Percentiles rank a stretch among this genome's conserved stretches.
phyloP scores from a whole-genome alignment of 2,888 invertebrate genomes.

The Tuberolachnus salignus region DNA sequence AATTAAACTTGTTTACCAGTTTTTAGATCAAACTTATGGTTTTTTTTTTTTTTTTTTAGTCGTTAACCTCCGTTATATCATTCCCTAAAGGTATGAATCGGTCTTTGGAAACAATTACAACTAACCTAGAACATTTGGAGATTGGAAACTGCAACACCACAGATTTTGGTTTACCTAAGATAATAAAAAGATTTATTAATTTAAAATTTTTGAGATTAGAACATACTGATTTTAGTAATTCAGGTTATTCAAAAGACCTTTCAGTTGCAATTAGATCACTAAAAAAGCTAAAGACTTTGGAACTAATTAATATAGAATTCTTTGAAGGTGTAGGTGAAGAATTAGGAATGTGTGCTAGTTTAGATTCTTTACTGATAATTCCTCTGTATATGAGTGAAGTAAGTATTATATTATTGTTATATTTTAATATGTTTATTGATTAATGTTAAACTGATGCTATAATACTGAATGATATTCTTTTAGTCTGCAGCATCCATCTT shows the following conservation, averaged over 20 bases:
- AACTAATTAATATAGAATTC: constrained; percentile 82
- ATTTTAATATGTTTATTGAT: not conserved
- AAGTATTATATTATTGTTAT: constrained; percentile 24
- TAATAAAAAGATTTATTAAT: constrained; percentile 68
- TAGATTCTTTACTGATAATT: constrained; percentile 76
- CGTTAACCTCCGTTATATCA: constrained; percentile 65
- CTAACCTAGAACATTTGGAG: constrained; percentile 76
- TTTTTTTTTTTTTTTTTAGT: constrained; percentile 61
- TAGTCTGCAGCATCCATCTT: constrained; percentile 82
- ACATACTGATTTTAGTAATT: constrained; percentile 75
- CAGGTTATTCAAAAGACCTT: constrained; percentile 66
- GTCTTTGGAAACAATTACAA: constrained; percentile 67
- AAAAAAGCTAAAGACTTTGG: constrained; percentile 72
- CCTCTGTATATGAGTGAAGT: constrained; percentile 82
- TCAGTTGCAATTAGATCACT: constrained; percentile 72
- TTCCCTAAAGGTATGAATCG: constrained; percentile 58
- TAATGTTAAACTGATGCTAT: too few species aligned
- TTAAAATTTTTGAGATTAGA: constrained; percentile 77
- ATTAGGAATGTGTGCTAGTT: constrained; percentile 74
- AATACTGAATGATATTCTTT: constrained; percentile 47
- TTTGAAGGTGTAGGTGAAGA: constrained; percentile 78
- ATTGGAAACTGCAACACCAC: constrained; percentile 81
- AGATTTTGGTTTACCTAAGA: constrained; percentile 72
- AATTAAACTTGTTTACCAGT: too few species aligned
- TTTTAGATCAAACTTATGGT: too few species aligned